Conservation (phyloP, 2,797 vertebrate genomes). For the Pyrocephalus nanus region DNA sequence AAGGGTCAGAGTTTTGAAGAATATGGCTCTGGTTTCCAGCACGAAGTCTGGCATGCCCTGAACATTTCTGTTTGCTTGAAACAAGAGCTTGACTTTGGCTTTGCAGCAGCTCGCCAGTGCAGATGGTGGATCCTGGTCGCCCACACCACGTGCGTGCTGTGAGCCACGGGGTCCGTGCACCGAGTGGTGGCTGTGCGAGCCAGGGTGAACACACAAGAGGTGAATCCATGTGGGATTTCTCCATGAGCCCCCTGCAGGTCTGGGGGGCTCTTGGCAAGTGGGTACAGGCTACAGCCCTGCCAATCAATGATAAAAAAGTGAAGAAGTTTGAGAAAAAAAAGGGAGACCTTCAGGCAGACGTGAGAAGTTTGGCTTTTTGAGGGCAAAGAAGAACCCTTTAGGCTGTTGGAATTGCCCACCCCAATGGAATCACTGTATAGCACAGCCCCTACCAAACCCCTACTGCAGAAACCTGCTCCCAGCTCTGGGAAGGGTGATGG, state of each 20-base stretch:
- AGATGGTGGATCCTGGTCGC: constrained; percentile 25
- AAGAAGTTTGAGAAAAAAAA: not conserved
- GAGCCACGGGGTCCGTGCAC: not conserved
- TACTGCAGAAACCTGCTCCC: not conserved
- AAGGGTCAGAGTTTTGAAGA: constrained; percentile 53
- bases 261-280: not conserved
- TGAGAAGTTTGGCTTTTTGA: not conserved
- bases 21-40: constrained; percentile 61
- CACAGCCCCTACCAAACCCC: not conserved
- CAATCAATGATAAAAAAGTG: not conserved
- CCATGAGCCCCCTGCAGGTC: not conserved
- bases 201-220: not conserved
- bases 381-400: not conserved
- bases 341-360: not conserved
- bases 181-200: not conserved
- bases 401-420: not conserved
- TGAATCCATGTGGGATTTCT: not conserved
- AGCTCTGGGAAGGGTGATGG: constrained; percentile 29
- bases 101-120: not conserved
- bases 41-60: constrained; percentile 34
- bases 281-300: not conserved
- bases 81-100: not conserved
- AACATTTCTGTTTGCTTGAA: constrained; percentile 55
- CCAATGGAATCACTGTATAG: accelerated
- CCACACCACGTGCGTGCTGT: not conserved